Evolutionary conservation across 1,140 invertebrate species (phyloP).

Genomic region (Psix sp.): DNA sequence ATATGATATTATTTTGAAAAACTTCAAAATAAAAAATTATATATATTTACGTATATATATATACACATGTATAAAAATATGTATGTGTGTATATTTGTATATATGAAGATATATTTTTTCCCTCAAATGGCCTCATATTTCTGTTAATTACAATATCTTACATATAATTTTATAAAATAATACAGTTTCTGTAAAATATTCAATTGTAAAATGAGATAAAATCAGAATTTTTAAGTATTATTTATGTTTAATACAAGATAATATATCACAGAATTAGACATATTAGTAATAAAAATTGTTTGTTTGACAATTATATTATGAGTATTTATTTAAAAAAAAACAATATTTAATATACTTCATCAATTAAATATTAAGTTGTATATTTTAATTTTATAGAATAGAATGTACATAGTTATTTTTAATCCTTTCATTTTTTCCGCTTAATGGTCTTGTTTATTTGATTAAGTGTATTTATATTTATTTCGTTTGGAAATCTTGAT

Average conservation of each 20-base stretch:
- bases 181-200: conserved; percentile 28
- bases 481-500: no score
- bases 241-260: conserved; percentile 52
- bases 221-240: conserved; percentile 44
- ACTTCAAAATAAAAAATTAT: no score
- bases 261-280: conserved; percentile 46
- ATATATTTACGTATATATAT: no score
- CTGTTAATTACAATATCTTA: conserved; percentile 25
- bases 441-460: no score
- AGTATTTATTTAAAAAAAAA: conserved; percentile 12
- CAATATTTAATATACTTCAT: neutral
- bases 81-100: no score
- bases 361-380: neutral
- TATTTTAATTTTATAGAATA: no score
- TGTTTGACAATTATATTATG: conserved; percentile 38
- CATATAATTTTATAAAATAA: conserved; percentile 37
- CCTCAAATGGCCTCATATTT: conserved; percentile 21
- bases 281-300: conserved; percentile 47
- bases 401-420: no score
- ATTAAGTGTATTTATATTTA: no score
- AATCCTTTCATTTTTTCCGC: no score
- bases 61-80: no score
- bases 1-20: conserved; percentile 42
- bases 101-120: conserved; percentile 1
- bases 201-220: conserved; percentile 37